A percentile compares a stretch with the other conserved stretches of the same genome.
These are phyloP conservation scores for Crocidura indochinensis DNA, from an alignment of 2,797 vertebrate species.

Conservation along the genomic window DNA sequence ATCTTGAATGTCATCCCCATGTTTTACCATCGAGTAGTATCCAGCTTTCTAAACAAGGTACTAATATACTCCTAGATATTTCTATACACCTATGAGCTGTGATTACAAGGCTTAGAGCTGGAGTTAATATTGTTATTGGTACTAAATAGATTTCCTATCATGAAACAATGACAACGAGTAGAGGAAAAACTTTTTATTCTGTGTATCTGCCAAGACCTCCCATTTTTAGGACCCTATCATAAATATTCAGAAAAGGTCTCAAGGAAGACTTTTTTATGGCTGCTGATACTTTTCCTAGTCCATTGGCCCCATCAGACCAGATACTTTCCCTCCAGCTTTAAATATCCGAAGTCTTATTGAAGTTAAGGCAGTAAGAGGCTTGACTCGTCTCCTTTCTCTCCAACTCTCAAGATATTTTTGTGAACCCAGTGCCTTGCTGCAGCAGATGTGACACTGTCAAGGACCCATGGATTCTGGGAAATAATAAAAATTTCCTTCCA, in stretches of 20 bases:
- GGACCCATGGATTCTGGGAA: not conserved
- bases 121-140: rapidly evolving
- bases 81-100: not conserved
- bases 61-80: too few species aligned
- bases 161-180: not conserved
- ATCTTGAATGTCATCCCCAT: too few species aligned
- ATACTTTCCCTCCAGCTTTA: not conserved
- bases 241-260: too few species aligned
- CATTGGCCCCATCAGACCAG: not conserved
- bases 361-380: not conserved
- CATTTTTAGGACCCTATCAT: not conserved
- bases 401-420: rapidly evolving
- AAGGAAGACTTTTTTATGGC: not conserved
- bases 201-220: too few species aligned
- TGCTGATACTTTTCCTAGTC: not conserved
- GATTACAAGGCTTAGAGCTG: too few species aligned
- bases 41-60: too few species aligned
- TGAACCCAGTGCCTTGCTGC: not conserved
- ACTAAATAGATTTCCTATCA: not conserved
- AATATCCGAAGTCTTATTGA: not conserved
- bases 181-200: not conserved
- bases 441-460: not conserved
- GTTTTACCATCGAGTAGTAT: too few species aligned
- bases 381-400: rapidly evolving
- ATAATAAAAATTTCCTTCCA: not conserved